Base-by-base conservation (phyloP, 2,888 invertebrate genomes). In the Cylloceria caligata region DNA sequence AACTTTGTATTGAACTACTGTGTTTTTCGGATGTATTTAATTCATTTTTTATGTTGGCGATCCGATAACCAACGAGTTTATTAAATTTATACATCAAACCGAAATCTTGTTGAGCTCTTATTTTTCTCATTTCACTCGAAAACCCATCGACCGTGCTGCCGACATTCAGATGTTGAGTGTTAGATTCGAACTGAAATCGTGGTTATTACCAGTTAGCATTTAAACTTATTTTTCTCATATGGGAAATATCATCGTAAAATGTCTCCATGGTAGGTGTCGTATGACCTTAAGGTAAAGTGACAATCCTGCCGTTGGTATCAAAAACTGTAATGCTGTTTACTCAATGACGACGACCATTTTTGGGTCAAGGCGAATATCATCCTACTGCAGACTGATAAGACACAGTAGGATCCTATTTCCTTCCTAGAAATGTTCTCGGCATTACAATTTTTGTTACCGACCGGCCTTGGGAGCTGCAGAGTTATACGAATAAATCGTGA, bases 1-100 rank as follows among this genome's bases (percentile, higher is more conserved):
- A 60, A 60, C 34, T 60, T 60, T 34, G 34, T 36, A 34, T 60
- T 34, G 30, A 36, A 39, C 34, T 39, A 39, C 24, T 39, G 24
- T 27, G 60, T 30, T 19, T 60, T 34, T 60, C 19, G 13, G 9
- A 6, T 60, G 7, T 60, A 7, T 36, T 30, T 57, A 30, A 57
- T 57, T 30, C 30, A 57, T 57, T 16, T 57, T 57, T n/a, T 30
- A 6, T n/a, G n/a, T n/a, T n/a, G 30, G 24, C 9, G 7, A n/a
- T n/a, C 2, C 11, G 27, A 9, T 3, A 16, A 19, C 11, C 21
- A 13, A 3, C 45, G 16, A 45, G 45, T 45, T 16, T 45, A 45
- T 45, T 45, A 45, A 45, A 45, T 13, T 45, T 13, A 45, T 16
- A 16, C 45, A 45, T 9, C 39, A 39, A 45, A 3, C 45, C 45